Evolutionary conservation across 1,140 invertebrate genomes (phyloP).

Genomic region (Heterodera schachtii): DNA sequence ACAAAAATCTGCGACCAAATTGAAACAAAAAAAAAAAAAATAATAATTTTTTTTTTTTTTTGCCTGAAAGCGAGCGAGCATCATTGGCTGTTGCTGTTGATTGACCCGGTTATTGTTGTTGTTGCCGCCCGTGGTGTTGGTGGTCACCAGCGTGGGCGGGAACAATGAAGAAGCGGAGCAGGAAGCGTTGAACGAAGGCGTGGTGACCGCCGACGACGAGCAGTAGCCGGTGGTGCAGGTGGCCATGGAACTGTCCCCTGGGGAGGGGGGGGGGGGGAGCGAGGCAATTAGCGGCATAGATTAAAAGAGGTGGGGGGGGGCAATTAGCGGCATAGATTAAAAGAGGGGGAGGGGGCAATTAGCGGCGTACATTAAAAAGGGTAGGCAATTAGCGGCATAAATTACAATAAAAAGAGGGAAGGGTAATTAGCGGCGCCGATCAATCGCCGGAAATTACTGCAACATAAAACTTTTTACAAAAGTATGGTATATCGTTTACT

Average conservation of each 20-base stretch:
- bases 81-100: conserved; percentile 18
- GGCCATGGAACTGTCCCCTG: conserved; percentile 13
- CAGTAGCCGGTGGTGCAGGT: conserved; percentile 4
- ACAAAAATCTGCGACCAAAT: conserved; percentile 1
- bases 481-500: no score
- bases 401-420: no score
- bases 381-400: no score
- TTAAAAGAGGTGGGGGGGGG: no score
- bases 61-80: conserved; percentile 12
- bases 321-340: no score
- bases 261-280: not conserved
- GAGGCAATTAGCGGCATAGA: no score
- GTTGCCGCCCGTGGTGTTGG: not conserved
- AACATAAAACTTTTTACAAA: no score
- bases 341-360: no score
- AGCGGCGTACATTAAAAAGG: no score
- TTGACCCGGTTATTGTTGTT: conserved; percentile 22
- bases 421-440: no score
- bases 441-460: no score
- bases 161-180: conserved; percentile 31
- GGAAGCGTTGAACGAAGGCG: not conserved
- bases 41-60: no score
- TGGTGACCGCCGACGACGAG: not conserved
- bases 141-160: conserved; percentile 17
- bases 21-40: not conserved